These are phyloP conservation scores for Lochmaea crataegi DNA, from an alignment of 2,888 invertebrate genomes.

Conservation along the genomic window DNA sequence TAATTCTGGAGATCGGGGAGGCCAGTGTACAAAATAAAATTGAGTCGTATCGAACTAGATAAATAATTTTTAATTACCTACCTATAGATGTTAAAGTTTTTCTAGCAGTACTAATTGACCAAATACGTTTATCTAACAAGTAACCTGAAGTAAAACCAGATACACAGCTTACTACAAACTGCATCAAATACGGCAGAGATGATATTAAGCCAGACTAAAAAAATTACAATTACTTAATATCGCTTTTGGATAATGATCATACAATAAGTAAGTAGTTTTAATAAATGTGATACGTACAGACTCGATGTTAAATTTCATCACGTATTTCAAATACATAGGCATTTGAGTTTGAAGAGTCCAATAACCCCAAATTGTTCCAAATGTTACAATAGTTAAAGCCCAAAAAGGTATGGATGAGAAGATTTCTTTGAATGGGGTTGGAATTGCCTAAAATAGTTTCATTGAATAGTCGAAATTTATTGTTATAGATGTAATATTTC, in stretches of 20 bases:
- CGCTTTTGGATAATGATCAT: background rate
- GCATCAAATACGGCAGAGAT: conserved; percentile 78
- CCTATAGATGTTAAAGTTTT: conserved; percentile 58
- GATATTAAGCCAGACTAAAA: conserved; percentile 76
- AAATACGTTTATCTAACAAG: conserved; percentile 65
- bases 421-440: conserved; percentile 81
- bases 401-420: conserved; percentile 80
- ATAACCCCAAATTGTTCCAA: conserved; percentile 84
- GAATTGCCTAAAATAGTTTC: conserved; percentile 39
- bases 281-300: conserved; percentile 64
- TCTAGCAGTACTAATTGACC: conserved; percentile 54
- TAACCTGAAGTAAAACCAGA: conserved; percentile 76
- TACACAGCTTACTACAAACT: conserved; percentile 78
- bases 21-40: too few relatives aligned
- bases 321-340: conserved; percentile 81
- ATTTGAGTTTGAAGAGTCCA: conserved; percentile 87
- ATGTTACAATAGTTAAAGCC: conserved; percentile 78
- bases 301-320: conserved; percentile 78
- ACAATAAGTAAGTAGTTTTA: background rate
- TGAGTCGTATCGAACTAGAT: too few relatives aligned
- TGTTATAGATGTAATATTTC: too few relatives aligned
- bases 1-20: too few relatives aligned
- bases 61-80: too few relatives aligned
- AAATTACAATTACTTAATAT: background rate
- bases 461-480: background rate